Evolutionary conservation across 1,140 invertebrate genomes (phyloP).

Genomic region (Atta colombica): DNA sequence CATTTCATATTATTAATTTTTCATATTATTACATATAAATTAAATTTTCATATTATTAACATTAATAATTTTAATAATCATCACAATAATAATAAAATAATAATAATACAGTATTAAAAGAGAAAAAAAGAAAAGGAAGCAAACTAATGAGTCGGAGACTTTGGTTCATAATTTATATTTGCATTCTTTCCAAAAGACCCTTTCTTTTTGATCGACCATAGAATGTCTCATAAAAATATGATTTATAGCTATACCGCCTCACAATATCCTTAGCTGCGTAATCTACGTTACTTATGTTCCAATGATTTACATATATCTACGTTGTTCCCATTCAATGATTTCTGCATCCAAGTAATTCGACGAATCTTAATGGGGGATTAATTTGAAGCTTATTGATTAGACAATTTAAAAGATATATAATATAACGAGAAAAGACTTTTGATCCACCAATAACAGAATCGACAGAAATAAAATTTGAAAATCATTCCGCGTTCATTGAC

Average conservation of each 20-base stretch:
- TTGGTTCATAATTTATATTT: slow-evolving; percentile 74
- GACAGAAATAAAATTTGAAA: neutral
- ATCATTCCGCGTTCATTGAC: neutral
- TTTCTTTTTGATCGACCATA: slow-evolving; percentile 73
- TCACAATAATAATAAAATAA: slow-evolving; percentile 13
- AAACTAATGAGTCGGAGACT: slow-evolving; percentile 29
- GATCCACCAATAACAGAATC: neutral
- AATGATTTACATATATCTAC: slow-evolving; percentile 2
- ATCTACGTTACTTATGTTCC: neutral
- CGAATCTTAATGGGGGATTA: neutral
- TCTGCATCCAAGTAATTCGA: neutral
- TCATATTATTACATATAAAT: too few species aligned
- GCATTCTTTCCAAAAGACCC: slow-evolving; percentile 72
- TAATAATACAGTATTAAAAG: neutral
- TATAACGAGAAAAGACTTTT: neutral
- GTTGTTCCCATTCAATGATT: neutral
- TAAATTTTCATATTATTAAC: too few species aligned
- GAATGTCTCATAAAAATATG: slow-evolving; percentile 82
- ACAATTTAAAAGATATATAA: slow-evolving; percentile 3
- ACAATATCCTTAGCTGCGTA: slow-evolving; percentile 69
- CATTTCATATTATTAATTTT: too few species aligned
- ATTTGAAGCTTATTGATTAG: neutral
- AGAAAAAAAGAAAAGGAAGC: neutral
- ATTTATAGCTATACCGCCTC: slow-evolving; percentile 78
- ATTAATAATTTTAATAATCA: neutral